Percentiles rank a stretch among this genome's conserved stretches.
Conservation (phyloP, 2,888 invertebrate genomes). For the Xanthostigma xanthostigma region DNA sequence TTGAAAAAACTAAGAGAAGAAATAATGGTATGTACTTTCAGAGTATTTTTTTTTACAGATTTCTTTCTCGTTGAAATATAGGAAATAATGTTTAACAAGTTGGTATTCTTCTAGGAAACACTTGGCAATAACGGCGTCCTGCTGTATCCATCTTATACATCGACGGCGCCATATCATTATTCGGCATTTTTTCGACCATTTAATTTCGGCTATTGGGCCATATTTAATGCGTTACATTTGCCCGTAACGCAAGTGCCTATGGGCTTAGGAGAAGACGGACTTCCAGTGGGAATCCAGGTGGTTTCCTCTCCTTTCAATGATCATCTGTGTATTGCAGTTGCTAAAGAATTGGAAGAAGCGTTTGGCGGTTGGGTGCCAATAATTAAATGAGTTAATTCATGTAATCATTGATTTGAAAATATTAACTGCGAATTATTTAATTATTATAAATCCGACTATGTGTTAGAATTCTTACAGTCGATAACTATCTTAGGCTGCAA, state of each 20-base stretch:
- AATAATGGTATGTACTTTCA: conserved; percentile 32
- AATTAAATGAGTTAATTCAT: no score
- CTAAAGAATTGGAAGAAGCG: conserved; percentile 43
- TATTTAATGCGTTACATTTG: conserved; percentile 71
- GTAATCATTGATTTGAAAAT: no score
- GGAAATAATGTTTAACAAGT: neutral
- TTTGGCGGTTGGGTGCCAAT: no score
- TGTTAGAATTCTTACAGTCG: no score
- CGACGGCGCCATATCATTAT: conserved; percentile 69
- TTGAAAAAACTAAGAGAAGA: conserved; percentile 42
- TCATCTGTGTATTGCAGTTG: conserved; percentile 57
- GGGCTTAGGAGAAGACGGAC: conserved; percentile 50
- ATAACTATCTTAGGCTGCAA: no score
- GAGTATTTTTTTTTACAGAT: neutral
- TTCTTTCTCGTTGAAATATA: neutral
- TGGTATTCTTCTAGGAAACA: conserved; percentile 36
- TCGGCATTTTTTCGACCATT: conserved; percentile 59
- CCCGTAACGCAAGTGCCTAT: conserved; percentile 78
- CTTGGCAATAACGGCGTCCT: conserved; percentile 68
- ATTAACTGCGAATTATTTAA: no score
- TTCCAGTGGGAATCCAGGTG: conserved; percentile 72
- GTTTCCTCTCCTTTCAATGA: conserved; percentile 56
- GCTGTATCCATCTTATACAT: conserved; percentile 68
- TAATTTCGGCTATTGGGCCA: conserved; percentile 73
- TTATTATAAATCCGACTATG: no score